These are phyloP conservation scores for Poecile montanus DNA, from an alignment of 2,797 vertebrate genomes.

Conservation along the genomic window DNA sequence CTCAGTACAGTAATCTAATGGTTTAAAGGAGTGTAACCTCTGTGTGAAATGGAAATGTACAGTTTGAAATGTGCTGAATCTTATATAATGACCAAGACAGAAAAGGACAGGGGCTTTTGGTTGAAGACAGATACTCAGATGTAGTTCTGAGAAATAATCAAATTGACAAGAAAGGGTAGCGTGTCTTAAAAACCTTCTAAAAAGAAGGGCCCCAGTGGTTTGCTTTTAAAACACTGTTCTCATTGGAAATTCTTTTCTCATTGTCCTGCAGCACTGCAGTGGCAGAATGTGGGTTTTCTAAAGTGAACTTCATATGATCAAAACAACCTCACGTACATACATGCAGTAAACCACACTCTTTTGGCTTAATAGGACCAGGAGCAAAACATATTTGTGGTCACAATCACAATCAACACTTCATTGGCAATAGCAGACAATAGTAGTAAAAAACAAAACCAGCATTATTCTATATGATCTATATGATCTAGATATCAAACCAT, in stretches of 20 bases:
- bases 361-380: constrained; percentile 17
- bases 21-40: neutral
- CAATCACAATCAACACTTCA: constrained; percentile 48
- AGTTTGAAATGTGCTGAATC: neutral
- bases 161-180: neutral
- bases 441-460: constrained; percentile 44
- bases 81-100: neutral
- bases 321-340: constrained; percentile 65
- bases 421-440: constrained; percentile 36
- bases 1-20: neutral
- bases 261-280: constrained; percentile 59
- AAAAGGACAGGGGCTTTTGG: neutral
- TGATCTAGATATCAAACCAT: constrained; percentile 48
- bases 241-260: constrained; percentile 54
- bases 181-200: neutral
- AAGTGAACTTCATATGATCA: constrained; percentile 51
- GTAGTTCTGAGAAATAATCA: constrained; percentile 12
- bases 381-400: constrained; percentile 64
- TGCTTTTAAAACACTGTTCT: constrained; percentile 36
- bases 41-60: neutral
- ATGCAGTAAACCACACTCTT: constrained; percentile 57
- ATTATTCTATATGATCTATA: constrained; percentile 50
- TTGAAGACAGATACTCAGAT: neutral
- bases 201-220: constrained; percentile 31
- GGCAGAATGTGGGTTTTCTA: constrained; percentile 54